These are phyloP conservation scores for Chrysolina oricalcia DNA, from an alignment of 2,888 invertebrate species.

Conservation along the genomic window DNA sequence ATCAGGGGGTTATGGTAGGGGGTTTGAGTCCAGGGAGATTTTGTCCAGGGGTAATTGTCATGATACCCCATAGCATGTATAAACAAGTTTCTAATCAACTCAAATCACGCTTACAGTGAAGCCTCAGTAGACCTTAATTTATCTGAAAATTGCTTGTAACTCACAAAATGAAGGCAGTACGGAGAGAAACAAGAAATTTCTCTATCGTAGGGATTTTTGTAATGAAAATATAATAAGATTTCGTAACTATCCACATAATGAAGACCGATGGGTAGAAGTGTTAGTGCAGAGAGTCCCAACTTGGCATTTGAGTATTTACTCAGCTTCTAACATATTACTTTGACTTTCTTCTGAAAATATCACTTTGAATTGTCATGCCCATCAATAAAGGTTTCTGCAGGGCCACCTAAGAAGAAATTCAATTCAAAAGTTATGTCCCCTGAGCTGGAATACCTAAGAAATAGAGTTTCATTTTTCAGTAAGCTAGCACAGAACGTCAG, in stretches of 20 bases:
- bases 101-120: not conserved
- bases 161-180: not conserved
- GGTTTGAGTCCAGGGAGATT: too few species aligned
- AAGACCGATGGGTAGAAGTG: not conserved
- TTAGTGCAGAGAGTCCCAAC: too few species aligned
- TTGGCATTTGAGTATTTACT: too few species aligned
- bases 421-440: slow-evolving; percentile 6
- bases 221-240: slow-evolving; percentile 4
- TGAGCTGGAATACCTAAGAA: not conserved
- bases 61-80: too few species aligned
- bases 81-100: not conserved
- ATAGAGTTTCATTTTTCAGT: not conserved
- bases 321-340: too few species aligned
- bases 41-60: too few species aligned
- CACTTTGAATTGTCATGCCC: too few species aligned
- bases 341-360: too few species aligned
- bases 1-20: too few species aligned
- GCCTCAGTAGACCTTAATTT: not conserved
- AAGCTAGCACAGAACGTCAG: not conserved
- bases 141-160: not conserved
- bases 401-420: not conserved
- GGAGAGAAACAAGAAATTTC: not conserved
- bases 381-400: not conserved
- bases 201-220: not conserved
- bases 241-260: not conserved